phyloP scores from a whole-genome alignment of 2,797 vertebrate species.

The Propithecus deckenii region DNA sequence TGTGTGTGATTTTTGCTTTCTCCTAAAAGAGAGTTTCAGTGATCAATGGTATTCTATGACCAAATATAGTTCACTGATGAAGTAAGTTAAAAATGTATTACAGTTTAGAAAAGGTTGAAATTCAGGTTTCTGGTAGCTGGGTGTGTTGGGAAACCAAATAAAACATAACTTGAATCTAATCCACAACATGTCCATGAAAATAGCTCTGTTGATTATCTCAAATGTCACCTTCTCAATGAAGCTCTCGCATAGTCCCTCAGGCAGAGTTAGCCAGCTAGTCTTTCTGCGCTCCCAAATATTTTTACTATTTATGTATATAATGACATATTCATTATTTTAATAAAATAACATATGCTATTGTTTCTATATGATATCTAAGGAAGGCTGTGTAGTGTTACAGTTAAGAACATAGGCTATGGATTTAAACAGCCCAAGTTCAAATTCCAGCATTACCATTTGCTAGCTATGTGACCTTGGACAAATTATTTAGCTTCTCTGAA shows the following conservation, averaged over 20 bases:
- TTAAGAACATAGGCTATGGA: background rate
- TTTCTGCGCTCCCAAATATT: background rate
- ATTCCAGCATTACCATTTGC: background rate
- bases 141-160: background rate
- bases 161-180: background rate
- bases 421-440: background rate
- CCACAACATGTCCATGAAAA: background rate
- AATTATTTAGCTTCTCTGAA: background rate
- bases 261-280: background rate
- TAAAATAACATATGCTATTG: background rate
- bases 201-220: background rate
- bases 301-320: background rate
- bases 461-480: background rate
- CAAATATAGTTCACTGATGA: background rate
- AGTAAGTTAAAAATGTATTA: background rate
- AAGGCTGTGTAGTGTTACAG: background rate
- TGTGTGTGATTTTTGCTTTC: background rate
- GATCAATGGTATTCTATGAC: background rate
- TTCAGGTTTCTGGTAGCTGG: background rate
- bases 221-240: background rate
- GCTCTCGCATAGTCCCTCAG: background rate
- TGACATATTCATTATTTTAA: conserved; percentile 6
- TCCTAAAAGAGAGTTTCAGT: conserved; percentile 29
- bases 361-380: background rate
- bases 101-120: background rate